These are phyloP conservation scores for Pollicipes pollicipes DNA, from an alignment of 1,140 invertebrate genomes.

Conservation along the genomic window DNA sequence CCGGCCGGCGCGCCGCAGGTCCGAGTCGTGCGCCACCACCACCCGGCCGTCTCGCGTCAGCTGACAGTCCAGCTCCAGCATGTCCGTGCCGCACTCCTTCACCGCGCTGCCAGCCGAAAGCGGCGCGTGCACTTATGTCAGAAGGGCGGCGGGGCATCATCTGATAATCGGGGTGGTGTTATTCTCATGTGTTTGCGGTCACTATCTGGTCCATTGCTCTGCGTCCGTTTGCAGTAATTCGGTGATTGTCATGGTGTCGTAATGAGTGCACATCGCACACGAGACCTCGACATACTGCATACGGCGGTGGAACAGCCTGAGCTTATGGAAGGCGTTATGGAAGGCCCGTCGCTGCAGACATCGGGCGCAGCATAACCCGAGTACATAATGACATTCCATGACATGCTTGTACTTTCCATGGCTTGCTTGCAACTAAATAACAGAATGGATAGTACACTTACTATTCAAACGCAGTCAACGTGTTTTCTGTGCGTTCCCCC, in stretches of 20 bases:
- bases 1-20: constrained; percentile 39
- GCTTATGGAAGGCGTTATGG: not conserved
- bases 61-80: constrained; percentile 55
- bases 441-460: constrained; percentile 22
- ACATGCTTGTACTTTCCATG: too few relatives aligned
- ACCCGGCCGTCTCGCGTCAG: constrained; percentile 48
- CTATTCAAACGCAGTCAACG: constrained; percentile 40
- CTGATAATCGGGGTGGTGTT: not conserved
- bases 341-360: not conserved
- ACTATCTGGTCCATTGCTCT: too few relatives aligned
- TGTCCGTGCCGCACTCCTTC: constrained; percentile 40
- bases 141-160: not conserved
- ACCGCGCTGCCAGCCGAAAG: constrained; percentile 34
- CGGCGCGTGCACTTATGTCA: not conserved
- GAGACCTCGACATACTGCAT: too few relatives aligned
- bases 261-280: too few relatives aligned
- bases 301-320: too few relatives aligned
- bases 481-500: constrained; percentile 45
- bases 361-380: not conserved
- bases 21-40: constrained; percentile 48
- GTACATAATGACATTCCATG: not conserved
- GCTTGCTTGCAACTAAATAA: not conserved
- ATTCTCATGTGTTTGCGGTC: constrained; percentile 4
- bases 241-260: not conserved
- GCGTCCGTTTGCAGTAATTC: not conserved